These are phyloP conservation scores for Sebastes steindachneri DNA, from an alignment of 2,797 vertebrate genomes.

Conservation along the genomic window DNA sequence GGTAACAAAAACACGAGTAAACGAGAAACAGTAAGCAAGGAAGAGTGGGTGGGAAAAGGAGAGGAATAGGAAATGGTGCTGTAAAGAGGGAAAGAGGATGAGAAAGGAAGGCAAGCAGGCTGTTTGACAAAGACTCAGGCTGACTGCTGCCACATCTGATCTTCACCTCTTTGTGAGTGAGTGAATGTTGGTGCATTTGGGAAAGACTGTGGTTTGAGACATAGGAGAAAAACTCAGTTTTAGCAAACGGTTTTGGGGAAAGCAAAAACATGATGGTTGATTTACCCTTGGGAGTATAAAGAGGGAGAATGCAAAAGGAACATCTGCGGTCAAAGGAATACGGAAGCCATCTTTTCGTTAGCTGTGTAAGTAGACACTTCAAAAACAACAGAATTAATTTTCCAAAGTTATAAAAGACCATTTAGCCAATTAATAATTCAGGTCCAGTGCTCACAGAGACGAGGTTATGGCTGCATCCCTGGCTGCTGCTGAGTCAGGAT, in stretches of 20 bases:
- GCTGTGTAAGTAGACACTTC: background rate
- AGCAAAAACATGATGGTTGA: background rate
- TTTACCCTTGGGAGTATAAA: background rate
- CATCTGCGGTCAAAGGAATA: background rate
- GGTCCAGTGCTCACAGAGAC: constrained; percentile 20
- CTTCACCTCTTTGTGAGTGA: background rate
- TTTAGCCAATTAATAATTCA: constrained; percentile 66
- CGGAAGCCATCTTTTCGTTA: background rate
- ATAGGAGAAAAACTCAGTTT: background rate
- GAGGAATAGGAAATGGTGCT: background rate
- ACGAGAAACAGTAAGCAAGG: background rate
- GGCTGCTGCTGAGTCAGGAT: constrained; percentile 45
- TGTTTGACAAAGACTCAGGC: constrained; percentile 27
- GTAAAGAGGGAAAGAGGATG: background rate
- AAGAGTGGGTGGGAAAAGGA: background rate
- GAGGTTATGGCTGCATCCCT: constrained; percentile 5
- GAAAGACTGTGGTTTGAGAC: background rate
- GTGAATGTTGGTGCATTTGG: background rate
- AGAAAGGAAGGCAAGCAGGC: background rate
- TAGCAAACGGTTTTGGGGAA: background rate
- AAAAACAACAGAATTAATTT: constrained; percentile 34
- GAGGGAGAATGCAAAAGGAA: background rate
- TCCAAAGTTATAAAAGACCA: constrained; percentile 34
- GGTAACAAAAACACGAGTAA: background rate
- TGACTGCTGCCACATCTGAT: constrained; percentile 29